Conservation (phyloP, 2,113 vertebrate genomes). For the Lates calcarifer region DNA sequence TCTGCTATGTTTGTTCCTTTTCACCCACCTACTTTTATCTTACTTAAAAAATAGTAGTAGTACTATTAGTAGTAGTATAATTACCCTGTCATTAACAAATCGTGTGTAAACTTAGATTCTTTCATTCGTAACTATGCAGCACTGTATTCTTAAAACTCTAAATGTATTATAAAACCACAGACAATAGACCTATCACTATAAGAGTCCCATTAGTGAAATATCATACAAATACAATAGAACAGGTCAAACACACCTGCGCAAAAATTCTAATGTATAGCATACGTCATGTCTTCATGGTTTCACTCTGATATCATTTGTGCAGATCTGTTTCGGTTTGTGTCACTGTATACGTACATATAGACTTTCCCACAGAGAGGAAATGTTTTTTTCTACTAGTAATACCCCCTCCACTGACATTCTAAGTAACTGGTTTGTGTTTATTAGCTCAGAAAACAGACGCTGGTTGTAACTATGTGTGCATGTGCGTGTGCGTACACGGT, state of each 20-base stretch:
- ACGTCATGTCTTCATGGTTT: neutral
- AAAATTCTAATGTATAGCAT: neutral
- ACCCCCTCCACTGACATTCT: neutral
- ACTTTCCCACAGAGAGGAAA: neutral
- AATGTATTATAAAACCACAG: neutral
- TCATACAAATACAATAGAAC: neutral
- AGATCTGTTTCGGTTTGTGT: conserved; percentile 5
- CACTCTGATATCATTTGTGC: neutral
- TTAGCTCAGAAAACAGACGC: neutral
- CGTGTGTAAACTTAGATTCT: too few relatives aligned
- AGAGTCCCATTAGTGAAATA: neutral
- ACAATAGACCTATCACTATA: neutral
- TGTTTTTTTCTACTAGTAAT: neutral
- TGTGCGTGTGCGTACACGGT: neutral
- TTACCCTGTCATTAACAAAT: too few relatives aligned
- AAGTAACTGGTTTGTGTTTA: neutral
- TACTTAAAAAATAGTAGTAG: too few relatives aligned
- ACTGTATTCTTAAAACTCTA: too few relatives aligned
- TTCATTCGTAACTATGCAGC: neutral
- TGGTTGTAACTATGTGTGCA: neutral
- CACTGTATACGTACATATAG: neutral
- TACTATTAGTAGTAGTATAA: too few relatives aligned
- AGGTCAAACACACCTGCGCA: neutral
- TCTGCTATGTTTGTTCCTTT: too few relatives aligned
- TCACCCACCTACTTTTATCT: too few relatives aligned